These are phyloP conservation scores for Eustalomyia histrio DNA, from an alignment of 2,888 invertebrate species.

Conservation along the genomic window DNA sequence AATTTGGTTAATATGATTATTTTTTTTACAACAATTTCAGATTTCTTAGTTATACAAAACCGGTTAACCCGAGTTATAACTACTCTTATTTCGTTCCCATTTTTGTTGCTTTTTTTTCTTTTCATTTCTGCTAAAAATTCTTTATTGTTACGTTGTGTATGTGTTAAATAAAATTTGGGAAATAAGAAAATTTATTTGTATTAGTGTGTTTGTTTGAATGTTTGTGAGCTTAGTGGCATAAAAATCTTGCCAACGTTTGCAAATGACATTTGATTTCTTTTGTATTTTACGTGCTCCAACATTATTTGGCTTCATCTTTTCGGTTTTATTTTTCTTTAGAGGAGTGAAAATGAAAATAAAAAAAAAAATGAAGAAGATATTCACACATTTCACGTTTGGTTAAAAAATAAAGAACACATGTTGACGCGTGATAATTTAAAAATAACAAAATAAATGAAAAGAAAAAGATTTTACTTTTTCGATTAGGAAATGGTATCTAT, in stretches of 20 bases:
- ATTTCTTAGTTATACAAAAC: too few species aligned
- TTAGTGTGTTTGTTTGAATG: constrained; percentile 34
- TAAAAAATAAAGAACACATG: constrained; percentile 49
- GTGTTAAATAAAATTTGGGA: constrained; percentile 53
- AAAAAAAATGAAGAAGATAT: constrained; percentile 32
- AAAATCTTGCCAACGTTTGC: constrained; percentile 65
- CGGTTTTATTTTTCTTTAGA: not conserved
- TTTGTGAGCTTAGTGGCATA: constrained; percentile 53
- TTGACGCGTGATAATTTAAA: constrained; percentile 59
- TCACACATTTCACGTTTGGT: constrained; percentile 46
- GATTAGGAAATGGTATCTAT: not conserved
- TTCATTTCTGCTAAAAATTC: constrained; percentile 22
- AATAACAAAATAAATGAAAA: not conserved
- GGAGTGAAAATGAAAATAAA: constrained; percentile 3
- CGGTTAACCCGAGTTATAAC: too few species aligned
- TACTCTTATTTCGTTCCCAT: constrained; percentile 1
- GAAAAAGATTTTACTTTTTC: not conserved
- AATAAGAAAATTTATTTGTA: constrained; percentile 55
- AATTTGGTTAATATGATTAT: too few species aligned
- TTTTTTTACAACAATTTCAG: too few species aligned
- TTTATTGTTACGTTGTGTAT: constrained; percentile 36
- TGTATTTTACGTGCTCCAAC: constrained; percentile 59
- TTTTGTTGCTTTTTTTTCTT: constrained; percentile 21
- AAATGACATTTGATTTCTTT: constrained; percentile 73
- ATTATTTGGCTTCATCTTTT: constrained; percentile 9